phyloP scores from a whole-genome alignment of 2,797 vertebrate genomes.

The Scomberomorus guttatus region DNA sequence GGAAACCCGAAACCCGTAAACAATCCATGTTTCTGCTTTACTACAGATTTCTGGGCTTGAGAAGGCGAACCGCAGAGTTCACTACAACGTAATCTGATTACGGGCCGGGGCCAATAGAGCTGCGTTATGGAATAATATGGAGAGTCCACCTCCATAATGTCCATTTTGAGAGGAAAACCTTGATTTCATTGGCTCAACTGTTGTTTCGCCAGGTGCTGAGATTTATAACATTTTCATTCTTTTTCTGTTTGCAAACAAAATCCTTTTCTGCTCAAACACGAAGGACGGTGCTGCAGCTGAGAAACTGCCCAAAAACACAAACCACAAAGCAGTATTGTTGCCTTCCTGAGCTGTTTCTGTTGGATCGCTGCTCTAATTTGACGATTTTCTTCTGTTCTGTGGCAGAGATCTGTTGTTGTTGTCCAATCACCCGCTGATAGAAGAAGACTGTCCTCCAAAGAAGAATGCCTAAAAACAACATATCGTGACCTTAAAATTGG shows the following conservation, averaged over 20 bases:
- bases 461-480: neutral
- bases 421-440: neutral
- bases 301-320: neutral
- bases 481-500: too few relatives aligned
- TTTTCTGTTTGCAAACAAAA: neutral
- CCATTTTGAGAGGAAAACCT: slow-evolving; percentile 4
- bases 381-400: neutral
- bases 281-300: neutral
- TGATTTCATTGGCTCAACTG: neutral
- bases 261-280: neutral
- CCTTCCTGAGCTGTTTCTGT: neutral
- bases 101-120: slow-evolving; percentile 41
- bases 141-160: slow-evolving; percentile 17
- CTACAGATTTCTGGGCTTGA: slow-evolving; percentile 69
- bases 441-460: neutral
- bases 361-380: neutral
- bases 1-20: slow-evolving; percentile 82
- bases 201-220: neutral
- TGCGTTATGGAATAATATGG: slow-evolving; percentile 4
- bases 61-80: slow-evolving; percentile 60
- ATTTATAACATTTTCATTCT: neutral
- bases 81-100: slow-evolving; percentile 75
- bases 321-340: neutral
- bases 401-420: neutral
- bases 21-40: slow-evolving; percentile 82